A percentile compares a stretch with the other conserved stretches of the same genome.
Evolutionary conservation across 2,797 vertebrate genomes (phyloP).

Genomic region (Tragopan temminckii): DNA sequence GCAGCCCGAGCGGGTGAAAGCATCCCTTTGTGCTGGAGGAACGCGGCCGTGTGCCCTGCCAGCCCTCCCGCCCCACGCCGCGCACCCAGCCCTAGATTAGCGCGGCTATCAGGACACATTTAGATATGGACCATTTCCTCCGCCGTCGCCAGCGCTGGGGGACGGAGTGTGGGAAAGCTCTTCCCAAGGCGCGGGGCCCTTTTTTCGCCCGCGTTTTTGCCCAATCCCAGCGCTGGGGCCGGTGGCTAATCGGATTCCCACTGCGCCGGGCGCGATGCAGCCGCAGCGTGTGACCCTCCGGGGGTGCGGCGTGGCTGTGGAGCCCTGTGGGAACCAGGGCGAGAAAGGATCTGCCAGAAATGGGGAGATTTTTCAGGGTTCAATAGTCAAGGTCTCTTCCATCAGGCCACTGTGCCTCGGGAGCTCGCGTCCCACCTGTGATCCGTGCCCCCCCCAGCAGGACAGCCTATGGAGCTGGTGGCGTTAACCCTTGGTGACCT

Average conservation of each 20-base stretch:
- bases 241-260: constrained; percentile 78
- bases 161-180: constrained; percentile 64
- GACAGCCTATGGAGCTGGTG: neutral
- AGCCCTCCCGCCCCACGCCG: constrained; percentile 86
- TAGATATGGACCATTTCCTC: constrained; percentile 90
- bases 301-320: constrained; percentile 40
- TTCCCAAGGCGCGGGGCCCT: constrained; percentile 41
- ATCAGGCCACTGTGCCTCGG: neutral
- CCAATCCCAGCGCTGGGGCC: constrained; percentile 22
- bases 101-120: constrained; percentile 86
- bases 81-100: constrained; percentile 89
- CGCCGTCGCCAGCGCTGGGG: constrained; percentile 12
- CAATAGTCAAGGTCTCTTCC: constrained; percentile 67
- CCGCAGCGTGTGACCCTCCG: constrained; percentile 62
- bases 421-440: constrained; percentile 48
- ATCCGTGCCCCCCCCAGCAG: neutral
- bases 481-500: constrained; percentile 27
- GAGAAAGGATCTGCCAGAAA: neutral
- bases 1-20: constrained; percentile 79
- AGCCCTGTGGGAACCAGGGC: constrained; percentile 74
- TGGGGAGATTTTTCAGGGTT: constrained; percentile 68
- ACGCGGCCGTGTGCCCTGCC: constrained; percentile 89
- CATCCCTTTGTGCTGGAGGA: constrained; percentile 85
- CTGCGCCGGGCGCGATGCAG: constrained; percentile 11
- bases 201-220: constrained; percentile 40